Conservation (phyloP, 2,888 invertebrate genomes). For the Drosophila testacea region DNA sequence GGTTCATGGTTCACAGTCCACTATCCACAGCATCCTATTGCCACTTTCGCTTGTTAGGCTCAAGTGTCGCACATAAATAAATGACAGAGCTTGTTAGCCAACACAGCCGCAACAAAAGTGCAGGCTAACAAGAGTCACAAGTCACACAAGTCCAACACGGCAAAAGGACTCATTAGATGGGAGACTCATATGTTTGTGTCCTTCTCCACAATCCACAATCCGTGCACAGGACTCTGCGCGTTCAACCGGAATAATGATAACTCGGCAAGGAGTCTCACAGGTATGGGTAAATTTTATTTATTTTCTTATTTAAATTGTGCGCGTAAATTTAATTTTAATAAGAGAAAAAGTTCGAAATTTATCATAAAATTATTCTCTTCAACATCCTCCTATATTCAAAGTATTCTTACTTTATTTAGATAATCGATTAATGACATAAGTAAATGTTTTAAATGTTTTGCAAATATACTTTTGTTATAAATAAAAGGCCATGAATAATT, state of each 20-base stretch:
- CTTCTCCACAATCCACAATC: conserved; percentile 15
- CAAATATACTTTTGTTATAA: conserved; percentile 49
- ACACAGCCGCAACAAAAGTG: conserved; percentile 31
- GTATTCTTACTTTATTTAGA: neutral
- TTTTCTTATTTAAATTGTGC: conserved; percentile 34
- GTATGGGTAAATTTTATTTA: conserved; percentile 16
- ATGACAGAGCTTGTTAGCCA: conserved; percentile 69
- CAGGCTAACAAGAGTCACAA: conserved; percentile 67
- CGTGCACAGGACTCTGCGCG: conserved; percentile 13
- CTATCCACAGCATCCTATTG: conserved; percentile 29
- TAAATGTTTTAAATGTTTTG: conserved; percentile 47
- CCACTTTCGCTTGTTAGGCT: conserved; percentile 77
- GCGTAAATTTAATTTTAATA: conserved; percentile 15
- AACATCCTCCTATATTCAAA: too few species aligned
- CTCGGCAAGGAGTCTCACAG: conserved; percentile 1
- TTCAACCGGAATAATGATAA: conserved; percentile 31
- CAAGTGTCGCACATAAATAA: conserved; percentile 73
- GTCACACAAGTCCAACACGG: conserved; percentile 40
- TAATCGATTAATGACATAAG: conserved; percentile 66
- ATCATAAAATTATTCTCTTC: too few species aligned
- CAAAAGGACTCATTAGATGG: conserved; percentile 61
- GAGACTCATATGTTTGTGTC: conserved; percentile 21
- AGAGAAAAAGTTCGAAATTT: neutral
- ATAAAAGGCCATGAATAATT: conserved; percentile 65
- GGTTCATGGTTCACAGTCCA: conserved; percentile 14